phyloP scores from a whole-genome alignment of 1,140 invertebrate genomes.

The Drosophila kurseongensis region DNA sequence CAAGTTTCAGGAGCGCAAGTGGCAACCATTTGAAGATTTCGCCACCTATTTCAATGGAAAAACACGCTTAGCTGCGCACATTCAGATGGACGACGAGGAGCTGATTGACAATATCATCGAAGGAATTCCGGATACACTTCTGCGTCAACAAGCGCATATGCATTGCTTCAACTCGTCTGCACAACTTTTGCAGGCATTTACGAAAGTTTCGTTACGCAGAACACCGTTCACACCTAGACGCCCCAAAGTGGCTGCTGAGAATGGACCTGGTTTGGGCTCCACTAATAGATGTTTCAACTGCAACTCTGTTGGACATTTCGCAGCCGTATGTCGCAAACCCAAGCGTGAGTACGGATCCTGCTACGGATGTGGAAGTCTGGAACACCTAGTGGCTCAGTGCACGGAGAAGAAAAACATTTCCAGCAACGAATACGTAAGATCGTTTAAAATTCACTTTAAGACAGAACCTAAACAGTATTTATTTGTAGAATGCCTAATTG shows the following conservation, averaged over 20 bases:
- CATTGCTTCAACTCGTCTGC: conserved; percentile 1
- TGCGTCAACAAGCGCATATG: conserved; percentile 6
- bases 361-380: conserved; percentile 1
- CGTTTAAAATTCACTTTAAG: background rate
- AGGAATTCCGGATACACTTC: background rate
- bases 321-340: conserved; percentile 4
- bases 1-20: conserved; percentile 2
- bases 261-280: background rate
- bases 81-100: background rate
- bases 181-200: background rate
- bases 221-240: background rate
- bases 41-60: background rate
- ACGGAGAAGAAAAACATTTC: background rate
- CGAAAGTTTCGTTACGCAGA: background rate
- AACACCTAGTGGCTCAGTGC: background rate
- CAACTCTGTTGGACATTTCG: conserved; percentile 2
- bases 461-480: background rate
- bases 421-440: conserved; percentile 3
- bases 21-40: background rate
- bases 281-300: background rate
- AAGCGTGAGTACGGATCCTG: conserved; percentile 2
- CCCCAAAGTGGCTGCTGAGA: background rate
- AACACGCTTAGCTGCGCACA: background rate
- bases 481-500: conserved; percentile 5
- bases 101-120: conserved; percentile 4